Percentiles rank a stretch among this genome's conserved stretches.
Evolutionary conservation across 1,140 invertebrate species (phyloP).

Genomic region (Contarinia nasturtii): DNA sequence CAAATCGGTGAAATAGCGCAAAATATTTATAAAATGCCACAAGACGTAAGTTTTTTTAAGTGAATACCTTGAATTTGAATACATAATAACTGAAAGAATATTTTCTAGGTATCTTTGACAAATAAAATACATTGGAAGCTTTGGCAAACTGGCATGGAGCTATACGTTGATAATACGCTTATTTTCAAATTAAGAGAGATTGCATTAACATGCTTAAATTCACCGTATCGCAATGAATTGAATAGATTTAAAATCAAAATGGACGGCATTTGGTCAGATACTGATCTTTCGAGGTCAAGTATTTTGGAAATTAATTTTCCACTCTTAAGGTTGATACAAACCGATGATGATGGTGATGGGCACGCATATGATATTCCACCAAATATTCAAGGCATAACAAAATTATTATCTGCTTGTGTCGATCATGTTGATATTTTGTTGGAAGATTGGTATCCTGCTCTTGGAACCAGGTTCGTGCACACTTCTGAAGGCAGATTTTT

Average conservation of each 20-base stretch:
- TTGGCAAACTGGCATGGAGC: slow-evolving; percentile 87
- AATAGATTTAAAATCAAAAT: slow-evolving; percentile 51
- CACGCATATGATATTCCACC: slow-evolving; percentile 24
- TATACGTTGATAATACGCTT: slow-evolving; percentile 61
- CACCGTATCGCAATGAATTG: slow-evolving; percentile 23
- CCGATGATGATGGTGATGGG: slow-evolving; percentile 3
- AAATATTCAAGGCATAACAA: slow-evolving; percentile 56
- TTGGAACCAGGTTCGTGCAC: slow-evolving; percentile 91
- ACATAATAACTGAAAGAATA: too few relatives aligned
- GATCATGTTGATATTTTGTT: slow-evolving; percentile 92
- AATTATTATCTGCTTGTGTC: slow-evolving; percentile 76
- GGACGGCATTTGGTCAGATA: slow-evolving; percentile 66
- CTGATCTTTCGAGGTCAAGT: slow-evolving; percentile 62
- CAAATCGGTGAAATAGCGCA: slow-evolving; percentile 61
- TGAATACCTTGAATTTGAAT: too few relatives aligned
- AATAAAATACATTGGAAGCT: slow-evolving; percentile 53
- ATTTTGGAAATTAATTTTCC: slow-evolving; percentile 82
- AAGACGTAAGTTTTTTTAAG: not conserved
- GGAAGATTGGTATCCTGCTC: slow-evolving; percentile 95
- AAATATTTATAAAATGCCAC: not conserved
- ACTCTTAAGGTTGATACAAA: slow-evolving; percentile 12
- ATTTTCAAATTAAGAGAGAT: slow-evolving; percentile 74
- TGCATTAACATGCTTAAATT: slow-evolving; percentile 33
- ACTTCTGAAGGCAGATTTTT: slow-evolving; percentile 90
- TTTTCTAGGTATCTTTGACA: not conserved